Evolutionary conservation across 2,113 vertebrate species (phyloP).

Genomic region (Brienomyrus brachyistius): DNA sequence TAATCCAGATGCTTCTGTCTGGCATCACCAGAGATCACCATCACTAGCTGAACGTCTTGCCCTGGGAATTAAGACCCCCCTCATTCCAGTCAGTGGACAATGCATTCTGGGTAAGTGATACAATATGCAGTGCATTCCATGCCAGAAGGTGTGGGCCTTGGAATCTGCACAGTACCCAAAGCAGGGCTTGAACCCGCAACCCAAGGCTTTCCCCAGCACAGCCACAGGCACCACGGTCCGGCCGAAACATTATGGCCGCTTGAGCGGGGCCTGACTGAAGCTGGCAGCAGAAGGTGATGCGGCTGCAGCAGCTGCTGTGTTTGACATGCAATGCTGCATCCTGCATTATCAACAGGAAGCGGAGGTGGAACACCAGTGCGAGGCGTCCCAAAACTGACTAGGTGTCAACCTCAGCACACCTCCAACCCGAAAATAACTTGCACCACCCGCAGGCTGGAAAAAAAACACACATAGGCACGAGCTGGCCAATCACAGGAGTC

Average conservation of each 20-base stretch:
- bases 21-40: neutral
- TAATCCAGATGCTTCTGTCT: no score
- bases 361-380: neutral
- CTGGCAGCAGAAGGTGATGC: neutral
- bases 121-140: neutral
- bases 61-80: neutral
- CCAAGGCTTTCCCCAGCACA: neutral
- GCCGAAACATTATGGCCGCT: neutral
- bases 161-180: neutral
- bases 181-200: neutral
- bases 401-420: constrained; percentile 11
- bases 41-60: neutral
- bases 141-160: neutral
- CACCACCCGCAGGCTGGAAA: neutral
- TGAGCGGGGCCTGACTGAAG: neutral
- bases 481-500: neutral
- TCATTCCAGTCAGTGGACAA: neutral
- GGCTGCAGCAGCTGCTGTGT: neutral
- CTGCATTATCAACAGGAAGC: neutral
- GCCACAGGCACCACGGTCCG: neutral
- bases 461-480: neutral
- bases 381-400: constrained; percentile 6
- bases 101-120: neutral
- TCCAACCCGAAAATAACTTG: constrained; percentile 7
- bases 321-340: neutral